Evolutionary conservation across 2,113 vertebrate species (phyloP), one percentile per base, ranked within the genome.

Genomic region (Bujurquina vittata): DNA sequence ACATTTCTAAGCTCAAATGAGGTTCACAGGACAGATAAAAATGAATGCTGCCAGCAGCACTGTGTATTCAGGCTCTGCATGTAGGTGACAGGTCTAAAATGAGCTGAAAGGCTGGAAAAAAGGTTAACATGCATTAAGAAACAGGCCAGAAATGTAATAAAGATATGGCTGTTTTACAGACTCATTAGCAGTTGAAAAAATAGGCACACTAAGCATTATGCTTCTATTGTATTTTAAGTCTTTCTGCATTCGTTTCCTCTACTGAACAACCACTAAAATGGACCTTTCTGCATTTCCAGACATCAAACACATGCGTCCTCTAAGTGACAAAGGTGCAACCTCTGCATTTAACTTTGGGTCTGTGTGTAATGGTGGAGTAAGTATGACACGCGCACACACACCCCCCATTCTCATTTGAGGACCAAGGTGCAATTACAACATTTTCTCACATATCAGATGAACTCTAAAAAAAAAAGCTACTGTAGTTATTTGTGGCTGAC

Each of bases 21-120:
- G 12, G 18, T 94, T 92, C 86, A 90, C 88, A 31, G 63, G 75
- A 86, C 77, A 90, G 56, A 63, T 31, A 73, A 22, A 15, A 61
- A 5, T n/a, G 72, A 73, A 75, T 37, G 91, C 94, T 91, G 94
- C 94, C 94, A 77, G 94, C 94, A 94, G 94, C 89, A 23, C 86
- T 35, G 6, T 86, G 60, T 75, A 56, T 33, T 84, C 84, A 87
- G 86, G 85, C 84, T 89, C 86, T 23, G 78, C 49, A 33, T 61
- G 55, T 54, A 79, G 17, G 29, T 20, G 56, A 75, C 43, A 26
- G 67, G 52, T 77, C 69, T 49, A 26, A 23, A 76, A 87, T 43
- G 8, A 46, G 78, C 14, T 49, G 29, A 77, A 49, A 52, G 75
- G 49, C 55, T 26, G 22, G 22, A 18, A 55, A 46, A 59, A 5